Evolutionary conservation across 2,797 vertebrate species (phyloP).

Genomic region (Sebastes oblongus): DNA sequence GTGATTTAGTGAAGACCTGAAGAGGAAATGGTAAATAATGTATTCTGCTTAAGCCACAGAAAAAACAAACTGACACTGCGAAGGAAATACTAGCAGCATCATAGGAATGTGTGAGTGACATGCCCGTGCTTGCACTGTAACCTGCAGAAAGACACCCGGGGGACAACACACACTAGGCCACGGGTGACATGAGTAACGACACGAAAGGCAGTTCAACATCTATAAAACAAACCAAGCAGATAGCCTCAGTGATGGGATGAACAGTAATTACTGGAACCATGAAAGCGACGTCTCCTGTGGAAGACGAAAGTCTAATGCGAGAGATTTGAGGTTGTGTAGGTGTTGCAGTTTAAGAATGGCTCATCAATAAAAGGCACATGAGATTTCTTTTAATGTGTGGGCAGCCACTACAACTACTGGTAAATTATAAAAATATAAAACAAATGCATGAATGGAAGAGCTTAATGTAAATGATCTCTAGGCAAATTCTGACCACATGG

Average conservation of each 20-base stretch:
- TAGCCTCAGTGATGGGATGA: not conserved
- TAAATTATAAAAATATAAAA: not conserved
- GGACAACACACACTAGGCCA: slow-evolving; percentile 14
- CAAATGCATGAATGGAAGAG: not conserved
- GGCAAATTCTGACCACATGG: not conserved
- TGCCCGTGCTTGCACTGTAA: slow-evolving; percentile 56
- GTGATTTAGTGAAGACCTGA: not conserved
- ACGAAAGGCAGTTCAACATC: slow-evolving; percentile 4
- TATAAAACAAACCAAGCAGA: slow-evolving; percentile 9
- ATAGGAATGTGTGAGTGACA: slow-evolving; percentile 56
- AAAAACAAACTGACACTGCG: not conserved
- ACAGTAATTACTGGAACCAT: not conserved
- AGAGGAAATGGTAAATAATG: not conserved
- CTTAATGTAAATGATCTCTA: not conserved
- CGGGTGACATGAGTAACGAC: slow-evolving; percentile 17
- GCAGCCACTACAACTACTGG: not conserved
- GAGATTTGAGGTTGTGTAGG: not conserved
- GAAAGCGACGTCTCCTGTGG: not conserved
- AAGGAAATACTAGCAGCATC: not conserved
- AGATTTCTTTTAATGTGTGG: not conserved
- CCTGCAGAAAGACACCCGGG: slow-evolving; percentile 38
- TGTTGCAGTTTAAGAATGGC: slow-evolving; percentile 4
- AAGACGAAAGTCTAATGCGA: not conserved
- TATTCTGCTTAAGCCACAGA: not conserved
- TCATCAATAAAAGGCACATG: not conserved